Base-by-base conservation (phyloP, 2,888 invertebrate species). In the Cryptus viduatorius region DNA sequence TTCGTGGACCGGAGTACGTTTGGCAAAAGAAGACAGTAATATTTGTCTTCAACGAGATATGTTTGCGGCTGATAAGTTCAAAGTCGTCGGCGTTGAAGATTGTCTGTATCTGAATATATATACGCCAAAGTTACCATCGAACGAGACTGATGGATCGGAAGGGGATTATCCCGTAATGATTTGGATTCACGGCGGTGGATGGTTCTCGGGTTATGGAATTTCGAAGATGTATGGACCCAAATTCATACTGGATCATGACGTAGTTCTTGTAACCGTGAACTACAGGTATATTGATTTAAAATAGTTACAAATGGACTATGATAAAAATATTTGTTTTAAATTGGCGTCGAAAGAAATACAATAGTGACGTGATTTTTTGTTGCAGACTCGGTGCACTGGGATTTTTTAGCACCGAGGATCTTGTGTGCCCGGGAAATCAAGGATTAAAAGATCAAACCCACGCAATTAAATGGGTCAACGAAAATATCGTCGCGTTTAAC, bases 31-130 rank as follows among this genome's bases (percentile, higher is more conserved):
- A 79, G 96, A 96, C 85, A 95, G 96, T 12, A 95, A 96, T 0
- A 95, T 96, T 3, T 98, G 98, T 91, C 96, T 96, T 0, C 98
- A 98, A 93, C 95, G 96, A 50, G 95, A 96, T 24, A 24, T 10
- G 24, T 56, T 56, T 24, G 12, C 10, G 24, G 56, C 7, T 84
- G 93, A 95, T 61, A 31, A 12, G 7, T 48, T 4, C 65, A 94
- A 95, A 29, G 95, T 97, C 61, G 95, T 95, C 65, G 97, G 97
- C 0, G 95, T 94, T 85, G 98, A 98, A 93, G 97, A 98, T 92
- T 98, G 98, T 90, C 94, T 98, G 2, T 98, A 97, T 87, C 94
- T 98, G 4, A 98, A 98, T 90, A 95, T 96, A 0, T 96, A 95
- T 93, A 95, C 95, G 0, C 96, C 96, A 0, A 95, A 94, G 85